Base-by-base conservation (phyloP, 2,888 invertebrate species). In the Apoderus coryli region DNA sequence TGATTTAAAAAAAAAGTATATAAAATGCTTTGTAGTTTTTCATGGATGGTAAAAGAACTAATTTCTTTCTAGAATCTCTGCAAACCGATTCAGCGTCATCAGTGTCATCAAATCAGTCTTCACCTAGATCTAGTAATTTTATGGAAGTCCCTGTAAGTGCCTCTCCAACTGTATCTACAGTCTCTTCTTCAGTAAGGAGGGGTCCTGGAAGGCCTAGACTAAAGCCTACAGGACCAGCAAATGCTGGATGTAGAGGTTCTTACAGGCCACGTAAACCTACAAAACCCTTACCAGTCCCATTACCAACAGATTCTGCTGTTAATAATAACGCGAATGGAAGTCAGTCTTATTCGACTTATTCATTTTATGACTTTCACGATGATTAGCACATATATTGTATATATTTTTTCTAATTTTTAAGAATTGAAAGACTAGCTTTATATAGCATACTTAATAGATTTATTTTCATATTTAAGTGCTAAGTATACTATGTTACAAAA, bases 131-230 rank as follows among this genome's bases (percentile, higher is more conserved):
- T n/a, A 39, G 44, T 12, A 34, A 36, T 11, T 40, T 43, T 16
- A 29, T 41, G 33, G 46, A 44, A 19, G 36, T 36, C 14, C 26
- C 41, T n/a, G 11, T 31, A 2, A 32, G 31, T 12, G 14, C 30
- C 3, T 22, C 27, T 10, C n/a, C 33, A 2, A n/a, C n/a, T n/a
- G 31, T 31, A 3, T 31, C 22, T 13, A 31, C 33, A 14, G 13
- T 36, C 10, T 31, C 14, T n/a, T n/a, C 47, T n/a, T 46, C 44
- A 11, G 49, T 67, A 13, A 65, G 75, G 32, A 56, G 76, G 25
- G 76, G 76, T 10, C 76, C 77, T 1, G 76, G 77, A 5, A 56
- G 77, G 35, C 76, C 77, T 0, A 62, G 77, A 3, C 54, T 76
- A 7, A 68, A 72, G 45, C 75, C 75, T 1, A 60, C 65, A 5